A percentile compares a stretch with the other conserved stretches of the same genome.
phyloP scores from a whole-genome alignment of 2,113 vertebrate species.

The Hypomesus transpacificus region DNA sequence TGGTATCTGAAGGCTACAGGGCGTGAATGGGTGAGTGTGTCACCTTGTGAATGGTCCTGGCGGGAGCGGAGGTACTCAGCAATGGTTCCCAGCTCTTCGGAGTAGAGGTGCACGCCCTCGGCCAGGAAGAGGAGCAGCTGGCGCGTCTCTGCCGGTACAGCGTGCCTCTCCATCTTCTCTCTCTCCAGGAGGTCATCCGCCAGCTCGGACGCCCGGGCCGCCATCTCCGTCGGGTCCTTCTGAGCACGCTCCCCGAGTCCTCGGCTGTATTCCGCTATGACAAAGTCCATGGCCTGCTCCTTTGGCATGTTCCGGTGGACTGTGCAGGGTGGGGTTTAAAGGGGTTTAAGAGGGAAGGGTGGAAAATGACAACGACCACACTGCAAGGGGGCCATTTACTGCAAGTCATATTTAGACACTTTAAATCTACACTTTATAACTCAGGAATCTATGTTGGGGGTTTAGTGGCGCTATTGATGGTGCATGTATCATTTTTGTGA shows the following conservation, averaged over 20 bases:
- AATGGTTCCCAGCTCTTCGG: constrained; percentile 66
- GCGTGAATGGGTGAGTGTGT: constrained; percentile 3
- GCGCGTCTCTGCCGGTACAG: constrained; percentile 60
- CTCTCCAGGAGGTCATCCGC: constrained; percentile 69
- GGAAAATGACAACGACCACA: background rate
- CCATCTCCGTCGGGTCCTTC: constrained; percentile 63
- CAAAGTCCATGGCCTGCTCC: constrained; percentile 75
- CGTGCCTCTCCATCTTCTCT: constrained; percentile 60
- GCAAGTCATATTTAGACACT: background rate
- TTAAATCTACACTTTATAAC: no score
- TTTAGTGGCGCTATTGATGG: no score
- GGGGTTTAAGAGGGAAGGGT: constrained; percentile 10
- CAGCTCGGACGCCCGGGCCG: constrained; percentile 68
- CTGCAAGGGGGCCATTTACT: background rate
- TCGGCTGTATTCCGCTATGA: constrained; percentile 64
- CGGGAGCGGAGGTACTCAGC: constrained; percentile 62
- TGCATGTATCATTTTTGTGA: no score
- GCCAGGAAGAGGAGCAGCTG: constrained; percentile 70
- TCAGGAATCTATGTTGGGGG: no score
- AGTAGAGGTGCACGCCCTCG: constrained; percentile 67
- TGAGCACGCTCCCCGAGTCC: constrained; percentile 53
- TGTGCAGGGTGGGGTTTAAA: constrained; percentile 48
- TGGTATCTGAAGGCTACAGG: background rate
- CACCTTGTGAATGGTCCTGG: constrained; percentile 70
- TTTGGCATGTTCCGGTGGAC: constrained; percentile 73